Evolutionary conservation across 1,140 invertebrate genomes (phyloP), one percentile per base, ranked within the genome.

Genomic region (Subanguina moxae): DNA sequence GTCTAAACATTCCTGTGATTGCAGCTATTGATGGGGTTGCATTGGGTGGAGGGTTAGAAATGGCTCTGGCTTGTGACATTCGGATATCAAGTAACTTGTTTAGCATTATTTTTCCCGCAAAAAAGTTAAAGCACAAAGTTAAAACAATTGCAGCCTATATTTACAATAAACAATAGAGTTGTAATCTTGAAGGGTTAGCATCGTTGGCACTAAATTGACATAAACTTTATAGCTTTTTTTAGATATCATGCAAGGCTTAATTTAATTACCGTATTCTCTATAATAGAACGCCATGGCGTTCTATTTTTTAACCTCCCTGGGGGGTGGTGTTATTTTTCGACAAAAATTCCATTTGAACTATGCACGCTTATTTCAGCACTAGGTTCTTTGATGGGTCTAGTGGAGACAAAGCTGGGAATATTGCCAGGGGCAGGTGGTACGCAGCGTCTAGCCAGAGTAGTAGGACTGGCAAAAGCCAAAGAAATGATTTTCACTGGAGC

Each of bases 1-100:
- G 90, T 56, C 80, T 97, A 21, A 90, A 92, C 0, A 87, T 93
- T 80, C 95, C 96, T 0, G 91, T 93, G 0, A 94, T 98, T 79
- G 91, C 92, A 11, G 93, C 93, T 0, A 85, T 98, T n/a, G 94
- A 98, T 84, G 95, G 94, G 1, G 85, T 86, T 52, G 94, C 94
- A 1, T 82, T 96, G 15, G 92, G 93, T 11, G 95, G 95, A 57
- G 95, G 95, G 0, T 83, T 97, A 38, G 94, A 98, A 84, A 86
- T 97, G 75, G 91, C 94, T 0, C 83, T 98, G 25, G 91, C 92
- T 5, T 93, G 91, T 85, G 94, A 98, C 83, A 88, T 98, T 11
- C 86, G 93, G 66, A 87, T 93, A 1, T 91, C 91, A 0, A 85
- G 85, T 85, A 70, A 73, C 63, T 11, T n/a, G 11, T 45, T 13